These are phyloP conservation scores for Halesus radiatus DNA, from an alignment of 1,140 invertebrate species.

Conservation along the genomic window DNA sequence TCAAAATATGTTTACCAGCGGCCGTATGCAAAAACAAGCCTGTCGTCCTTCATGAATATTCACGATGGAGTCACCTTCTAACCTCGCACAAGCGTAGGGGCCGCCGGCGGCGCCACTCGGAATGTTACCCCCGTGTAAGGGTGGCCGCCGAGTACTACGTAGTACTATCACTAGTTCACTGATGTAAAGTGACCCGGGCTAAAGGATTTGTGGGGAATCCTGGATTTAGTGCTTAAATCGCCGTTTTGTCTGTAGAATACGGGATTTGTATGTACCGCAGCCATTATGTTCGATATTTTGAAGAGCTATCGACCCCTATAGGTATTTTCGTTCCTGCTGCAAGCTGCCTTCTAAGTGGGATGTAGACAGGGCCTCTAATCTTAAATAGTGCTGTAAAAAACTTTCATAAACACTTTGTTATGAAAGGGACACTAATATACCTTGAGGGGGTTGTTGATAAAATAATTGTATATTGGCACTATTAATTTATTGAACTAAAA, in stretches of 20 bases:
- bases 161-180: neutral
- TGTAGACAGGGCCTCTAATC: neutral
- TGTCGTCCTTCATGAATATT: constrained; percentile 28
- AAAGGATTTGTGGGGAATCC: constrained; percentile 16
- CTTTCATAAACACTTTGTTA: no score
- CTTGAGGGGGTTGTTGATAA: no score
- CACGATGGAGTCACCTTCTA: constrained; percentile 21
- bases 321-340: neutral
- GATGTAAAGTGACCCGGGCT: constrained; percentile 14
- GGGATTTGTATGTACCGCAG: neutral
- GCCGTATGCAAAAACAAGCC: constrained; percentile 14
- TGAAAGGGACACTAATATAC: no score
- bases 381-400: neutral
- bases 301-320: neutral
- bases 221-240: constrained; percentile 22
- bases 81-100: constrained; percentile 5
- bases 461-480: no score
- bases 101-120: neutral
- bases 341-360: neutral
- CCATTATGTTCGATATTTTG: constrained; percentile 15
- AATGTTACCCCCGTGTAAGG: constrained; percentile 11
- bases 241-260: constrained; percentile 18
- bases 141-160: neutral
- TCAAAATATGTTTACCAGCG: neutral
- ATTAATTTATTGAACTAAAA: no score